Evolutionary conservation across 2,888 invertebrate genomes (phyloP).

Genomic region (Elysia crispata): DNA sequence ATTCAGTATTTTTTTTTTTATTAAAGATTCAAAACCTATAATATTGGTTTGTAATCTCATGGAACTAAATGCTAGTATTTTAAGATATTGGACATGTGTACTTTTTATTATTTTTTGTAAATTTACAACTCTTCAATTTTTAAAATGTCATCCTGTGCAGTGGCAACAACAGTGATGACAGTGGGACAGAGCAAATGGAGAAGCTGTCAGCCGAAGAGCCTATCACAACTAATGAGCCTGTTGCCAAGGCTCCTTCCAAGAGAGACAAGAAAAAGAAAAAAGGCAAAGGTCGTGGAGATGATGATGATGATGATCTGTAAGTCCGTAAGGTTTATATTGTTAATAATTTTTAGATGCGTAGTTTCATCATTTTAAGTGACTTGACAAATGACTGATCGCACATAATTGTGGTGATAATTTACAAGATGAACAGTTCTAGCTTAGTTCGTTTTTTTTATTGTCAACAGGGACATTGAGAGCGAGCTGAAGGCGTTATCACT

Average conservation of each 20-base stretch:
- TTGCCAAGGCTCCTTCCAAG: constrained; percentile 46
- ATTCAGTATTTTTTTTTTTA: too few species aligned
- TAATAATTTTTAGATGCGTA: too few species aligned
- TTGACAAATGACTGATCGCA: too few species aligned
- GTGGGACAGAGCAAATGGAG: constrained; percentile 30
- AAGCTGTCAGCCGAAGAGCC: constrained; percentile 21
- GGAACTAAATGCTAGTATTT: too few species aligned
- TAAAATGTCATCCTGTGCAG: not conserved
- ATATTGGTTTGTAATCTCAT: too few species aligned
- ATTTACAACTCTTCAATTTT: too few species aligned
- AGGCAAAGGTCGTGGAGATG: constrained; percentile 53
- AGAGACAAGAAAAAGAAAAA: constrained; percentile 60
- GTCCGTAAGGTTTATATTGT: not conserved
- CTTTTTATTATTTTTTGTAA: too few species aligned
- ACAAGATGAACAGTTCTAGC: not conserved
- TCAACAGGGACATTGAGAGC: constrained; percentile 31
- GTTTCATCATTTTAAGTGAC: too few species aligned
- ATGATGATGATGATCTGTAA: constrained; percentile 53
- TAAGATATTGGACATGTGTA: too few species aligned
- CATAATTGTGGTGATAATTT: too few species aligned
- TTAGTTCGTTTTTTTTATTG: not conserved
- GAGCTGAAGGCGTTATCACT: constrained; percentile 37
- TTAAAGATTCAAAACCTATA: too few species aligned
- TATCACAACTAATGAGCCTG: constrained; percentile 37
- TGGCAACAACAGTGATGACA: constrained; percentile 29